phyloP scores from a whole-genome alignment of 2,113 vertebrate species.

The Bubo bubo region DNA sequence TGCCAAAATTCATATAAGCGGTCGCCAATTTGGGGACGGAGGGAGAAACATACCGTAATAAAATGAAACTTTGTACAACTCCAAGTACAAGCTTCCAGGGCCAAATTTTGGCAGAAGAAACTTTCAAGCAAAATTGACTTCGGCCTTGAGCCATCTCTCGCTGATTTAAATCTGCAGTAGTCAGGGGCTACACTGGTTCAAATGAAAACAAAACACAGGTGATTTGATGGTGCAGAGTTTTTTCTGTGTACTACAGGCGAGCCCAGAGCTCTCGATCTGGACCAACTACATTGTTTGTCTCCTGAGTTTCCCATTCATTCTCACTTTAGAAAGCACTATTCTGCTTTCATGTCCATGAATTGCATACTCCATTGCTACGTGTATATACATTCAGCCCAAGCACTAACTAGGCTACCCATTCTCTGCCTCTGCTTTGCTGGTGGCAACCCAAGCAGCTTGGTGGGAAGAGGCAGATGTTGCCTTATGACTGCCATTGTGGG shows the following conservation, averaged over 20 bases:
- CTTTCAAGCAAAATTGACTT: slow-evolving; percentile 9
- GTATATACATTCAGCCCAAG: not conserved
- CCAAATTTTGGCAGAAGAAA: slow-evolving; percentile 4
- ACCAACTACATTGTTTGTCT: not conserved
- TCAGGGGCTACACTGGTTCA: not conserved
- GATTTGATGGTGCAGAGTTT: not conserved
- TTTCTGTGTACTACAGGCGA: not conserved
- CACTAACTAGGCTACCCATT: not conserved
- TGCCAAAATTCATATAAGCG: slow-evolving; percentile 43
- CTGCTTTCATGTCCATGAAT: not conserved
- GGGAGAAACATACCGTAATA: not conserved
- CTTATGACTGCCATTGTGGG: not conserved
- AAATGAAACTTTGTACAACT: slow-evolving; percentile 12
- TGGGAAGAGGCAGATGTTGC: not conserved
- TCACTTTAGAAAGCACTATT: not conserved
- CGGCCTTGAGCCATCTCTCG: not conserved
- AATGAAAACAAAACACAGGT: not conserved
- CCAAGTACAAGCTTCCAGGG: not conserved
- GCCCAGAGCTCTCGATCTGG: not conserved
- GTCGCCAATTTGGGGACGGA: not conserved
- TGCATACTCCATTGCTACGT: not conserved
- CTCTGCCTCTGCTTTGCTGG: not conserved
- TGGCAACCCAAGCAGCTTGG: not conserved
- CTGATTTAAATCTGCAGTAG: not conserved
- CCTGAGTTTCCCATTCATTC: not conserved